Percentiles rank a stretch among this genome's conserved stretches.
These are phyloP conservation scores for Trematomus loennbergii DNA, from an alignment of 2,113 vertebrate species.

Conservation along the genomic window DNA sequence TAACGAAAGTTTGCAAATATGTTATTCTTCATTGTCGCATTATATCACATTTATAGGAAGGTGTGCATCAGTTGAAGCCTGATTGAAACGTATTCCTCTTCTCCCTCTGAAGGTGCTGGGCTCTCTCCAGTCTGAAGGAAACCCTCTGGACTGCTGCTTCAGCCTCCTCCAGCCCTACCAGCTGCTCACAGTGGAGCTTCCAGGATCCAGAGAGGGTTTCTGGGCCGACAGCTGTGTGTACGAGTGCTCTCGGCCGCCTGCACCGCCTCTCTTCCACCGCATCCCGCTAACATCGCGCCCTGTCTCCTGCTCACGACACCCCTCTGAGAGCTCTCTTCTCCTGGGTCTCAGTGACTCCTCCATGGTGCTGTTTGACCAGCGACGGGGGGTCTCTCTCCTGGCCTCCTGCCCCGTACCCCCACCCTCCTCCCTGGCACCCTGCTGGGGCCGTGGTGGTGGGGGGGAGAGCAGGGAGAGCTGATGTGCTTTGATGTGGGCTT, in stretches of 20 bases:
- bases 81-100: not conserved
- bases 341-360: conserved; percentile 93
- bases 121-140: conserved; percentile 87
- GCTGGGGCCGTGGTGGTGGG: conserved; percentile 86
- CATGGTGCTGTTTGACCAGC: conserved; percentile 88
- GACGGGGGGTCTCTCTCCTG: conserved; percentile 83
- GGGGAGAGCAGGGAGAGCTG: conserved; percentile 91
- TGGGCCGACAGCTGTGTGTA: conserved; percentile 88
- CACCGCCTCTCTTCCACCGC: conserved; percentile 84
- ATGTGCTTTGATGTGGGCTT: conserved; percentile 93
- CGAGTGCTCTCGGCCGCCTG: conserved; percentile 84
- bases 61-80: not conserved
- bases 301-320: conserved; percentile 88
- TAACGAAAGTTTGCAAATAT: not conserved
- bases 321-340: conserved; percentile 86
- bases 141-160: conserved; percentile 89
- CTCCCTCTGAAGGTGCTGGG: conserved; percentile 85
- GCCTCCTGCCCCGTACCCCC: conserved; percentile 85
- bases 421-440: conserved; percentile 90
- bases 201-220: conserved; percentile 63
- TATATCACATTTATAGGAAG: not conserved
- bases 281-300: conserved; percentile 86
- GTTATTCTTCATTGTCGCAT: not conserved
- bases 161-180: conserved; percentile 88
- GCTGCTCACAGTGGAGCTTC: conserved; percentile 87